phyloP scores from a whole-genome alignment of 1,140 invertebrate genomes.

The Hesperophylax magnus region DNA sequence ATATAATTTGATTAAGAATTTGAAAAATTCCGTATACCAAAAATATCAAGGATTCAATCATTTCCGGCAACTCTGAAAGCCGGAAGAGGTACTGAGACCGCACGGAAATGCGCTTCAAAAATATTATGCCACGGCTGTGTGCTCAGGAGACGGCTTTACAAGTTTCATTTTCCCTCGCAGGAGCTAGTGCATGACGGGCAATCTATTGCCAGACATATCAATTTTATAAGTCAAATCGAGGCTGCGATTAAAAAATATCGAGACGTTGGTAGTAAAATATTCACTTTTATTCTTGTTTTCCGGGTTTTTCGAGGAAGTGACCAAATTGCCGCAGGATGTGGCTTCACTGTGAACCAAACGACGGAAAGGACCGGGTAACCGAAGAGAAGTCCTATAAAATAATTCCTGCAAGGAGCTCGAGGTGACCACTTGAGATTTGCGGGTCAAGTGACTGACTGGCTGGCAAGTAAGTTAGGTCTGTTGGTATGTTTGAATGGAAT shows the following conservation, averaged over 20 bases:
- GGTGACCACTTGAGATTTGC: conserved; percentile 25
- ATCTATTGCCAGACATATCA: background rate
- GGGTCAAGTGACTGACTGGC: conserved; percentile 10
- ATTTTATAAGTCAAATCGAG: background rate
- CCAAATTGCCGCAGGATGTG: background rate
- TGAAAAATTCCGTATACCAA: background rate
- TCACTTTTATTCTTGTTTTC: background rate
- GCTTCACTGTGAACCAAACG: background rate
- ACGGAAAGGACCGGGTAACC: background rate
- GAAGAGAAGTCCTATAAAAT: conserved; percentile 1
- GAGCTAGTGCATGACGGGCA: background rate
- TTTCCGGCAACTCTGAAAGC: conserved; percentile 11
- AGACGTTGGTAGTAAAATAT: background rate
- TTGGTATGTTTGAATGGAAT: background rate
- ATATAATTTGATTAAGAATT: background rate
- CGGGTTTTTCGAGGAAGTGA: background rate
- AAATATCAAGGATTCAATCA: conserved; percentile 10
- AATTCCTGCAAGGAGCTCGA: background rate
- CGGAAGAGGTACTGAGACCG: background rate
- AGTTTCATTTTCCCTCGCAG: conserved; percentile 8
- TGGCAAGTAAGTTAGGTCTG: background rate
- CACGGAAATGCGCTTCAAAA: conserved; percentile 16
- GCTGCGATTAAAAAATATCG: background rate
- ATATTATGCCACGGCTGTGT: background rate
- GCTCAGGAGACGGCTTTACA: background rate